Percentiles rank a stretch among this genome's conserved stretches.
These are phyloP conservation scores for Agapornis canus DNA, from an alignment of 2,797 vertebrate genomes.

Conservation along the genomic window DNA sequence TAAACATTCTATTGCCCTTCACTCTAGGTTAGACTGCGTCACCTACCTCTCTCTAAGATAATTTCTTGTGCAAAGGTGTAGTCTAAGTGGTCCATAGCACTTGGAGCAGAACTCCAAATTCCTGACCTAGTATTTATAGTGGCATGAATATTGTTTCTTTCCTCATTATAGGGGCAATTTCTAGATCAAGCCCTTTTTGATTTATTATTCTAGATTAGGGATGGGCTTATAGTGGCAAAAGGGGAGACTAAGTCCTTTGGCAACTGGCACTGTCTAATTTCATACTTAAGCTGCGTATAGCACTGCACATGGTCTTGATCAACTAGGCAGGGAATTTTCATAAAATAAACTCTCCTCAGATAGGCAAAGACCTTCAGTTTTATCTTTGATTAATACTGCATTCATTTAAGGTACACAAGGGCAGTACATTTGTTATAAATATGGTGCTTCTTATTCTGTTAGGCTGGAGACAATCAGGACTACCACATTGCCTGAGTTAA, in stretches of 20 bases:
- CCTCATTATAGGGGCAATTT: neutral
- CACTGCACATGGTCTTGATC: neutral
- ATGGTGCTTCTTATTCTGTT: neutral
- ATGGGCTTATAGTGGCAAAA: neutral
- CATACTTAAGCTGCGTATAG: neutral
- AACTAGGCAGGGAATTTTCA: neutral
- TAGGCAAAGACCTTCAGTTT: neutral
- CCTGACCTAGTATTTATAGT: neutral
- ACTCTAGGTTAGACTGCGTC: neutral
- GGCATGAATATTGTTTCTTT: neutral
- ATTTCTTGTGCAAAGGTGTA: neutral
- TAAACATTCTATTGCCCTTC: neutral
- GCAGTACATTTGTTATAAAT: neutral
- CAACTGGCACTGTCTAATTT: neutral
- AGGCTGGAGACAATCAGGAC: neutral
- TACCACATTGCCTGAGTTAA: neutral
- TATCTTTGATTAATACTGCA: neutral
- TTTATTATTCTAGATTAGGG: neutral
- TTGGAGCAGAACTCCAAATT: neutral
- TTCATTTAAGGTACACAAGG: neutral
- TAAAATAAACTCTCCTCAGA: neutral
- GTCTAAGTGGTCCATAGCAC: neutral
- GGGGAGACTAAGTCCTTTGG: neutral
- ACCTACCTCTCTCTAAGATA: neutral
- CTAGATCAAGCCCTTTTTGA: neutral